Evolutionary conservation across 2,888 invertebrate genomes (phyloP), one percentile per base, ranked within the genome.

Genomic region (Bibio marci): DNA sequence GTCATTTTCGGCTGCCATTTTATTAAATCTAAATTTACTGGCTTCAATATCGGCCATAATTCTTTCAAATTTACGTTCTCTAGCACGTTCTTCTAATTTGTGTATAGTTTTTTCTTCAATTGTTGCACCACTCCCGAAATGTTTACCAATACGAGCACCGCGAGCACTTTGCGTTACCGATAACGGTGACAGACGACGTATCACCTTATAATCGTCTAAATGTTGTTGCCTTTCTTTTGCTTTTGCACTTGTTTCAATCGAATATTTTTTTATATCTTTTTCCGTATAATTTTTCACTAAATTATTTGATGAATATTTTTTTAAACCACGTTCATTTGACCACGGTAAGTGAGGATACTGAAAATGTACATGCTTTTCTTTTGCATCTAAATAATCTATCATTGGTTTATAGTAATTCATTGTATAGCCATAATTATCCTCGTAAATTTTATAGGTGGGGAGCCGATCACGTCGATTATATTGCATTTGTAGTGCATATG

Each of bases 321-420:
- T 66, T 45, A 79, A 62, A 27, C 73, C 76, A 50, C 76, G 67
- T 56, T 80, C 80, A 57, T 77, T 74, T 43, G 70, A 69, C 74
- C 75, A 77, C 41, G 81, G 81, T 47, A 83, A 63, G 61, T 81
- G 79, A 46, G 83, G 59, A 42, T 58, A 57, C 47, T 58, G 58
- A 34, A 49, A 47, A 41, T 57, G 50, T 41, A 54, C 49, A 42
- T 52, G 53, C 44, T 56, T 55, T 42, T 73, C 70, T 63, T 78
- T 80, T 33, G 70, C 72, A 53, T 77, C 76, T 49, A 86, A 73
- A 54, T 81, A 83, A 60, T 86, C 82, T 52, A 86, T 74, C 83
- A 86, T 83, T 36, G 85, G 85, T 58, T 83, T 80, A 62, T 86
- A 86, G 61, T 73, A 82, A 63, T 83, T 80, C 52, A 83, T 80